Percentiles rank a stretch among this genome's conserved stretches.
phyloP scores from a whole-genome alignment of 2,113 vertebrate genomes.

The Stigmatopora nigra region DNA sequence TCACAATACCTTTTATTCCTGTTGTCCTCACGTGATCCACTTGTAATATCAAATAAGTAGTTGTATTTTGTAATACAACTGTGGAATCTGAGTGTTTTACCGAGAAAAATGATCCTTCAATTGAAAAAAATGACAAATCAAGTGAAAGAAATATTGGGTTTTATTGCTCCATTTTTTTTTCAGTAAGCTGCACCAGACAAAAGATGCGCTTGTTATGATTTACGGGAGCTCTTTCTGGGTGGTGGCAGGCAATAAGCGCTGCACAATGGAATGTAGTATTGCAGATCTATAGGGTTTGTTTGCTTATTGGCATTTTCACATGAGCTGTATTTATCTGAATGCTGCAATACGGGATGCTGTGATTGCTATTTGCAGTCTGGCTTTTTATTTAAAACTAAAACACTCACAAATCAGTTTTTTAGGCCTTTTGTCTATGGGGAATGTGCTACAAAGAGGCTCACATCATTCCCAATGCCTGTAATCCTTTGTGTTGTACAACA shows the following conservation, averaged over 20 bases:
- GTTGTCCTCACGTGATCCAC: constrained; percentile 21
- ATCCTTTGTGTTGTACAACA: constrained; percentile 11
- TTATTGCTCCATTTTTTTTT: constrained; percentile 14
- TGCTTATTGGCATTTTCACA: constrained; percentile 4
- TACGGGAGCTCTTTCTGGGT: constrained; percentile 21
- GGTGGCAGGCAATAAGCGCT: constrained; percentile 32
- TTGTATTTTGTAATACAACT: constrained; percentile 9
- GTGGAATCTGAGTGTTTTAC: constrained; percentile 5
- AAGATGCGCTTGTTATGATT: constrained; percentile 56
- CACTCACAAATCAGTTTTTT: background rate
- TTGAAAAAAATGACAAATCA: constrained; percentile 15
- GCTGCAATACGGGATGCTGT: constrained; percentile 11
- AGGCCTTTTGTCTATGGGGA: constrained; percentile 7
- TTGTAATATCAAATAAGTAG: background rate
- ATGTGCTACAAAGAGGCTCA: constrained; percentile 12
- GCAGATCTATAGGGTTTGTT: constrained; percentile 12
- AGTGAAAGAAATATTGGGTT: background rate
- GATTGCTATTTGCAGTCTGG: background rate
- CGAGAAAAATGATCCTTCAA: background rate
- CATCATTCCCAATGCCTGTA: constrained; percentile 20
- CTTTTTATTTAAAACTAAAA: constrained; percentile 10
- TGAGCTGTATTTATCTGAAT: background rate
- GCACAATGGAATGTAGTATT: constrained; percentile 25
- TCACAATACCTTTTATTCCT: constrained; percentile 30
- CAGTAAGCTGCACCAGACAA: constrained; percentile 43